Evolutionary conservation across 2,888 invertebrate genomes (phyloP), one percentile per base, ranked within the genome.

Genomic region (Notocelia uddmanniana): DNA sequence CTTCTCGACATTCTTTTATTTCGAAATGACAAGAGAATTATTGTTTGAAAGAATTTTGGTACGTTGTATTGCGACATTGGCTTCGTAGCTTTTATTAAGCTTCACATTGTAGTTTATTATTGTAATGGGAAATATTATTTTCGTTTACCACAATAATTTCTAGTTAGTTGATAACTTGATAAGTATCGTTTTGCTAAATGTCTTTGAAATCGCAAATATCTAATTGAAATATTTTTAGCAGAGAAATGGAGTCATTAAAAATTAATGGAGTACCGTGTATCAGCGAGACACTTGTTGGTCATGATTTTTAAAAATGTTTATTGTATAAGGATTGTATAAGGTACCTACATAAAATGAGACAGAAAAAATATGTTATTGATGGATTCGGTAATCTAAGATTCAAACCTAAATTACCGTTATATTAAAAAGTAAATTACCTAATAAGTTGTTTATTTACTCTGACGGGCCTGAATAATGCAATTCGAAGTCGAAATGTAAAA

Each of bases 1-100:
- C 59, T 73, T 21, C 64, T 68, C 54, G 21, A 64, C 69, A 73
- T 62, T 63, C 63, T 73, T 71, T 73, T 74, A 71, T 71, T 71
- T 71, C 71, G 71, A 71, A 71, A 71, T 54, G 34, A 60, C 66
- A 58, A 59, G 68, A 58, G 13, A 52, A 50, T 37, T 18, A 34
- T 63, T 62, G 34, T 41, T 50, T 57, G 59, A 9, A 50, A 59
- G 57, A 26, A 64, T 64, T 64, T 41, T 59, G 18, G 23, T 45
- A 45, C 9, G 21, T 19, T 15, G 31, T 34, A 34, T 63, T 52
- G 50, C 52, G 19, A 52, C 64, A 37, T 23, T 37, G 21, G 15
- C 34, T 64, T 54, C 23, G 13, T 26, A 55, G 26, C 23, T 54
- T 54, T 55, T 55, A 55, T 55, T 55, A 11, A 55, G 21, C 2